Percentiles rank a stretch among this genome's conserved stretches.
Conservation (phyloP, 2,113 vertebrate genomes). For the Forbesichthys papilliferus region DNA sequence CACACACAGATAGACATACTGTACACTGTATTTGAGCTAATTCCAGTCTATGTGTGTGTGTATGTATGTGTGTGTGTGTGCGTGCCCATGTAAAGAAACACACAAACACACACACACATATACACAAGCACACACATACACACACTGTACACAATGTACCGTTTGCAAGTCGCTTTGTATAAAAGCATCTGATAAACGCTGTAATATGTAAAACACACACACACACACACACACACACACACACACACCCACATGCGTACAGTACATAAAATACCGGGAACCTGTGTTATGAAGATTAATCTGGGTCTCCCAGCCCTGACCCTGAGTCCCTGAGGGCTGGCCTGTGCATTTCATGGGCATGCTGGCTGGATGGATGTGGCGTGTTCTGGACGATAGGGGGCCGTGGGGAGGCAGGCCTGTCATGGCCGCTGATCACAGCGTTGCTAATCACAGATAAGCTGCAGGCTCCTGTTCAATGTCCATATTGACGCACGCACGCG, state of each 20-base stretch:
- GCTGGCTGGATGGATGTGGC: conserved; percentile 27
- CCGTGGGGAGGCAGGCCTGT: conserved; percentile 47
- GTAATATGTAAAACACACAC: background rate
- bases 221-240: conserved; percentile 3
- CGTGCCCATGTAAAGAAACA: background rate
- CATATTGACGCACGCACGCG: background rate
- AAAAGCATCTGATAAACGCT: background rate
- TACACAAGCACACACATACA: conserved; percentile 17
- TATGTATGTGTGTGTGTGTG: no score
- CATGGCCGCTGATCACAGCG: conserved; percentile 66
- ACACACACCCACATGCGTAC: background rate
- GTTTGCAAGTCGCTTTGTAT: background rate
- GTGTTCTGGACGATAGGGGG: conserved; percentile 46
- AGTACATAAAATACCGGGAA: conserved; percentile 13
- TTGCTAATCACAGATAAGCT: no score
- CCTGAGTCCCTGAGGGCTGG: conserved; percentile 23
- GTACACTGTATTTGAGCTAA: background rate
- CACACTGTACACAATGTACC: background rate
- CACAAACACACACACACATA: conserved; percentile 23
- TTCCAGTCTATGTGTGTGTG: no score
- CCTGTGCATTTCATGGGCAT: conserved; percentile 51
- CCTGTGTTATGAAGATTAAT: conserved; percentile 56
- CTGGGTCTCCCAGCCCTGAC: conserved; percentile 27
- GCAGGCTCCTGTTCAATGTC: no score
- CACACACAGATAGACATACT: conserved; percentile 12